Evolutionary conservation across 2,113 vertebrate genomes (phyloP), one percentile per base, ranked within the genome.

Genomic region (Gorilla gorilla): DNA sequence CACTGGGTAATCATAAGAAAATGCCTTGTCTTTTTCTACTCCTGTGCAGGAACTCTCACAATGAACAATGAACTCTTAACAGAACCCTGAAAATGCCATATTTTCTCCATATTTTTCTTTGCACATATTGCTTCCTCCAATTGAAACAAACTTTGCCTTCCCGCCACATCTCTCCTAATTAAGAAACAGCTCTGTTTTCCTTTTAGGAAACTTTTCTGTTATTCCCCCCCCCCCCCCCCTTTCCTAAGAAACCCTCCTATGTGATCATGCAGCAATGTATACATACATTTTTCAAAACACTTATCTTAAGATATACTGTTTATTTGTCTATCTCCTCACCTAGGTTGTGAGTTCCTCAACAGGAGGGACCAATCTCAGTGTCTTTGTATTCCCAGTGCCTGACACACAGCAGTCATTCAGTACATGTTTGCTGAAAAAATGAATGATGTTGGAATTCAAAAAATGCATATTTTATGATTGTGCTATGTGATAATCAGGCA

Each of bases 381-480:
- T 73, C 93, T 97, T 78, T 96, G 95, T 88, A 75, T 84, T 94
- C 92, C 92, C 96, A 97, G 82, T 91, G 94, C 90, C 96, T 96
- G 96, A 94, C 73, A 96, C 86, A 92, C 16, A 57, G 95, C 32
- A 94, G 95, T 72, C 95, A 96, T 89, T 97, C 93, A 96, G 76
- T 96, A 96, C 93, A 79, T 96, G 87, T 94, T 97, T 94, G 92
- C 96, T 98, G 94, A 96, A 96, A 97, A 96, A 96, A 96, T 89
- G 70, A 96, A 91, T 81, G 92, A 96, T 89, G 72, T 90, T 96
- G 93, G 64, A 97, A 96, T 91, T 84, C 64, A 57, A 82, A 73
- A 93, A 86, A 82, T 55, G 86, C 40, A 90, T 70, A 88, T 88
- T 94, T 38, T 94, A 88, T 57, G 72, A 57, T 23, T 91, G 23